These are phyloP conservation scores for Phyllotis vaccarum DNA, from an alignment of 2,797 vertebrate species.

Conservation along the genomic window DNA sequence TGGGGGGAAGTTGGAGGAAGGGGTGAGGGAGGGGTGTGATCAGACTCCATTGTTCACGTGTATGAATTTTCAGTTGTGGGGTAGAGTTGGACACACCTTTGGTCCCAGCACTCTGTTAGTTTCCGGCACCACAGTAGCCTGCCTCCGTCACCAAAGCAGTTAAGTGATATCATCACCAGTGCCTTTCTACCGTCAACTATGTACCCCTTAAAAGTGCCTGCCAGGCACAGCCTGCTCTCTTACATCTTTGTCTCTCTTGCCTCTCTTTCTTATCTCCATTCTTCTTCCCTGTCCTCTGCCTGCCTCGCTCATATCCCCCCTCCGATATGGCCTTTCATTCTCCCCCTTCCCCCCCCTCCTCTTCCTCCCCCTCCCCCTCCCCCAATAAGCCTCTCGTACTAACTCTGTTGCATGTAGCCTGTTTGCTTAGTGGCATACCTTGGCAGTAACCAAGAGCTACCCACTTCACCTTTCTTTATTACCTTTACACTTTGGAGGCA, in stretches of 20 bases:
- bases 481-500: background rate
- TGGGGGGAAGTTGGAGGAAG: too few species aligned
- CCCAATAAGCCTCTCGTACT: background rate
- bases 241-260: background rate
- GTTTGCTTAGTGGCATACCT: background rate
- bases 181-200: background rate
- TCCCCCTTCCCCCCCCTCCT: too few species aligned
- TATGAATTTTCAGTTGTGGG: background rate
- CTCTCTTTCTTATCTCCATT: background rate
- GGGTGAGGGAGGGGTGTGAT: background rate
- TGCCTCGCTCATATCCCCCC: background rate
- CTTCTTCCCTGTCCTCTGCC: background rate
- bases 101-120: background rate
- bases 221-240: background rate
- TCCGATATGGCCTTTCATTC: background rate
- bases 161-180: background rate
- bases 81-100: background rate
- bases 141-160: background rate
- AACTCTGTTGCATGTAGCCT: background rate
- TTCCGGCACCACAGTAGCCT: background rate
- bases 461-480: background rate
- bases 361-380: background rate
- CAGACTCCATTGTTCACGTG: background rate
- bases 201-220: background rate
- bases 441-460: background rate